These are phyloP conservation scores for Creontiades dilutus DNA, from an alignment of 2,888 invertebrate species.

Conservation along the genomic window DNA sequence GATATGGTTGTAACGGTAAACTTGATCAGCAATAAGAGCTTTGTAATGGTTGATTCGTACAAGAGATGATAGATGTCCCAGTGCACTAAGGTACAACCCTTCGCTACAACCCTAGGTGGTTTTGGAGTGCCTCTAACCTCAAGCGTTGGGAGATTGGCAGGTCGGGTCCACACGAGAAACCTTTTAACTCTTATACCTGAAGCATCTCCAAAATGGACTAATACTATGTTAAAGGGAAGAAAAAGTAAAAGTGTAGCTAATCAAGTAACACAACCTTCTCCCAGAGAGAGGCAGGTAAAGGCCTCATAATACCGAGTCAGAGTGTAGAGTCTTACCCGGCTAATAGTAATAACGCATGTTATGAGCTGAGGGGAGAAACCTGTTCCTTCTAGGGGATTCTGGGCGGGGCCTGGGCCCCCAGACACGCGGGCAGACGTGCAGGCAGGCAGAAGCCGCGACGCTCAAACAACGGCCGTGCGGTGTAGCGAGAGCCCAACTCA, in stretches of 20 bases:
- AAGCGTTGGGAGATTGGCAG: background rate
- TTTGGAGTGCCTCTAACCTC: background rate
- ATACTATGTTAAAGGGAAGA: background rate
- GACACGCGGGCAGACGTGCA: conserved; percentile 44
- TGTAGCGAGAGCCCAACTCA: background rate
- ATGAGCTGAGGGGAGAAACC: conserved; percentile 30
- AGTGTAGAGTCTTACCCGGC: conserved; percentile 2
- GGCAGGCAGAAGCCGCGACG: conserved; percentile 33
- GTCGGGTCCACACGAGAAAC: background rate
- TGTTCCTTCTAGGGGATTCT: conserved; percentile 26
- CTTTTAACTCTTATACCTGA: background rate
- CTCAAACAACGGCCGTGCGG: background rate
- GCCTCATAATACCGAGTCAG: conserved; percentile 24
- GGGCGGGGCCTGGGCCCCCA: conserved; percentile 44
- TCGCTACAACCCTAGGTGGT: background rate
- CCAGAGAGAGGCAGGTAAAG: background rate
- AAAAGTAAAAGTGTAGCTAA: conserved; percentile 6
- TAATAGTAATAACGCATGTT: conserved; percentile 22
- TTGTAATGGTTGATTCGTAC: no score
- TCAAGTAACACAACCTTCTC: background rate
- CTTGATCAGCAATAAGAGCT: no score
- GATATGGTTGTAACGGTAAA: no score
- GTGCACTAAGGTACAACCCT: no score
- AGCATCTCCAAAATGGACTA: background rate
- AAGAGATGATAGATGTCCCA: no score